Evolutionary conservation across 1,140 invertebrate genomes (phyloP).

Genomic region (Caenorhabditis inopinata): DNA sequence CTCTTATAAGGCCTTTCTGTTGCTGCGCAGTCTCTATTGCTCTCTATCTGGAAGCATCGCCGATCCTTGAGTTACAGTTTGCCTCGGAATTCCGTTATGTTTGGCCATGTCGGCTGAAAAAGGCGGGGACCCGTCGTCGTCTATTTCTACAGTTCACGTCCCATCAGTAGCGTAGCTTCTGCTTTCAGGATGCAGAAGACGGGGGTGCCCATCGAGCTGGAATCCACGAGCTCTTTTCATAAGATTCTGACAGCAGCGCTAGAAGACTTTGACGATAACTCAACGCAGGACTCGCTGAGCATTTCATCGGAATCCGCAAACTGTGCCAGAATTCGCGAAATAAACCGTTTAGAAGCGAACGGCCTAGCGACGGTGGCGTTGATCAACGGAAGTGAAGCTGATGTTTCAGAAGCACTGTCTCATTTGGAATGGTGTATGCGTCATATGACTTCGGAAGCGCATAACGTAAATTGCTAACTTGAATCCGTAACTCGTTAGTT

Average conservation of each 20-base stretch:
- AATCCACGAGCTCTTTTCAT: background rate
- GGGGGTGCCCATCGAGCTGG: background rate
- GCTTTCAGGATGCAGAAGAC: background rate
- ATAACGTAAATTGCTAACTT: background rate
- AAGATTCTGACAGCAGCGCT: background rate
- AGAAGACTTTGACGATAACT: no score
- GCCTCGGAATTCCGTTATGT: no score
- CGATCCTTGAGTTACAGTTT: no score
- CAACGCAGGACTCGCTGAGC: background rate
- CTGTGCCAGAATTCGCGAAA: background rate
- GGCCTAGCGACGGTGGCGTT: background rate
- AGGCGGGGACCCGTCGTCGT: no score
- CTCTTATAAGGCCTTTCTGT: no score
- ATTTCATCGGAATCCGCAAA: background rate
- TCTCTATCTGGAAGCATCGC: no score
- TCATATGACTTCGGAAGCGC: background rate
- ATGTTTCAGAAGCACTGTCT: background rate
- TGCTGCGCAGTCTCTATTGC: no score
- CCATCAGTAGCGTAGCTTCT: no score
- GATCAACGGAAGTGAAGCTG: background rate
- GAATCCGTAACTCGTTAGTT: background rate
- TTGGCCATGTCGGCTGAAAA: no score
- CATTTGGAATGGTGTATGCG: background rate
- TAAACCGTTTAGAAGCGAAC: background rate
- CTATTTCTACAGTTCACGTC: no score